Conservation (phyloP, 2,113 vertebrate species). For the Hypanus sabinus region DNA sequence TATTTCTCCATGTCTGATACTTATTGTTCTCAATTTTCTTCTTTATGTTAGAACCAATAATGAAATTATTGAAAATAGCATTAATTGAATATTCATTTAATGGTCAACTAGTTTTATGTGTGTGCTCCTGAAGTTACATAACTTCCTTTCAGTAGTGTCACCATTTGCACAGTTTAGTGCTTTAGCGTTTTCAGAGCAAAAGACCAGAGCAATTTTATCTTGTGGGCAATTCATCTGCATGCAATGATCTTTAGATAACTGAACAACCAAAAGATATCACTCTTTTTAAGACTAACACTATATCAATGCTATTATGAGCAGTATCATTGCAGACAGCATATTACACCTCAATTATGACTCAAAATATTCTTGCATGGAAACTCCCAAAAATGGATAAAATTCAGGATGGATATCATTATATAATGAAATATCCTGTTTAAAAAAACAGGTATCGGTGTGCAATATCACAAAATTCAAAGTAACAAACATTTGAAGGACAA, state of each 20-base stretch:
- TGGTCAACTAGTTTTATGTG: too few species aligned
- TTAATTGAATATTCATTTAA: neutral
- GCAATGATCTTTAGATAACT: neutral
- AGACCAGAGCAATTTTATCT: neutral
- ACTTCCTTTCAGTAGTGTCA: too few species aligned
- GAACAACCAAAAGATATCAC: neutral
- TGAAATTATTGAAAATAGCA: neutral
- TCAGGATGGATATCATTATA: neutral
- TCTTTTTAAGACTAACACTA: neutral
- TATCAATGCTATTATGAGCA: neutral
- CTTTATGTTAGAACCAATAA: neutral
- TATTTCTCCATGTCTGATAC: neutral
- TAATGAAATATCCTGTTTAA: neutral
- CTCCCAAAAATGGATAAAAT: neutral
- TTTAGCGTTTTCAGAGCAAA: too few species aligned
- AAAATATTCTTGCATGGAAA: neutral
- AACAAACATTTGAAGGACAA: neutral
- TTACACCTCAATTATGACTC: neutral
- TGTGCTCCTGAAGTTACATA: too few species aligned
- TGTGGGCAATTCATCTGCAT: neutral
- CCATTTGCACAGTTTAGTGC: too few species aligned
- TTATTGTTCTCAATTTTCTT: neutral
- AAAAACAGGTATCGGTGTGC: neutral
- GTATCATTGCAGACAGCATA: neutral
- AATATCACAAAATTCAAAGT: neutral